Conservation (phyloP, 64 coral and sea anemone species). For the Exaiptasia diaphana region DNA sequence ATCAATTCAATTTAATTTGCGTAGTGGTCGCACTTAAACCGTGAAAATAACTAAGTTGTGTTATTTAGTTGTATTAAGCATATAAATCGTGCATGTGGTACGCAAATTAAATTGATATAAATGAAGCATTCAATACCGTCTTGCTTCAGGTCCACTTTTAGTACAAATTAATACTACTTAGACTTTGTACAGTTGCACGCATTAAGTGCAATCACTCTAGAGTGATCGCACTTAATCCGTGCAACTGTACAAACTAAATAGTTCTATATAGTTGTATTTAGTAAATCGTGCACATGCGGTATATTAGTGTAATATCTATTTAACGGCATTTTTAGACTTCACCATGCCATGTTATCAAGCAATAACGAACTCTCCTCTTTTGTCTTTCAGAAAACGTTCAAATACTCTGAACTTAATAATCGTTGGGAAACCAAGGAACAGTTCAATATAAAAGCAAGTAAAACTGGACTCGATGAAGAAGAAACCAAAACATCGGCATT, state of each 20-base stretch:
- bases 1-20: neutral
- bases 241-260: neutral
- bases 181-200: too few relatives aligned
- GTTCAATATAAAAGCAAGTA: constrained; percentile 1
- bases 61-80: neutral
- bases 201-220: too few relatives aligned
- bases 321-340: too few relatives aligned
- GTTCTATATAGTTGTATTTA: neutral
- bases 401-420: neutral
- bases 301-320: too few relatives aligned
- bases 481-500: constrained; percentile 48
- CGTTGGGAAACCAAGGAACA: neutral
- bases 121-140: too few relatives aligned
- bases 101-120: too few relatives aligned
- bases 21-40: neutral
- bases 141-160: too few relatives aligned
- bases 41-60: neutral
- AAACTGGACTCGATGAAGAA: constrained; percentile 7
- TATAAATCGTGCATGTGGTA: too few relatives aligned
- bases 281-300: neutral
- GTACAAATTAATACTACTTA: too few relatives aligned
- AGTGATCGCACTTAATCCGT: too few relatives aligned
- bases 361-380: neutral
- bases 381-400: neutral
- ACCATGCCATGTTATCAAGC: neutral